These are phyloP conservation scores for Rhinogobius similis DNA, from an alignment of 2,113 vertebrate species.

Conservation along the genomic window DNA sequence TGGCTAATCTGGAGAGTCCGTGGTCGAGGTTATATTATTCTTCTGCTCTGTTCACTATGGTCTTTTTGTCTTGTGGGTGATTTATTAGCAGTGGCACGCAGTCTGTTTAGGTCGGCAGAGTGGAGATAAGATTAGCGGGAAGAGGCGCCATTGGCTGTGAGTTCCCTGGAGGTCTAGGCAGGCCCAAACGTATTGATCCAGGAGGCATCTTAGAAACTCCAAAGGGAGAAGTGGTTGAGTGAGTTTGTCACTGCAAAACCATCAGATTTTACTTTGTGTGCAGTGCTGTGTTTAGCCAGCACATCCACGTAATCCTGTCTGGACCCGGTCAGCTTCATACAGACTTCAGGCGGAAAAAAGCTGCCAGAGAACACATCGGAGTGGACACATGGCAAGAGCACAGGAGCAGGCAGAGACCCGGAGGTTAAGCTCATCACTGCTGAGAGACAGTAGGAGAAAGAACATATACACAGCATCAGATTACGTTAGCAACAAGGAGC, in stretches of 20 bases:
- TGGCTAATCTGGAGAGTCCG: constrained; percentile 17
- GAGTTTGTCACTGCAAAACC: constrained; percentile 10
- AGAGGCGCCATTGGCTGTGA: constrained; percentile 22
- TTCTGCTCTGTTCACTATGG: constrained; percentile 29
- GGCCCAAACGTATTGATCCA: constrained; percentile 35
- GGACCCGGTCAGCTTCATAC: constrained; percentile 14
- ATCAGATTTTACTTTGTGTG: constrained; percentile 16
- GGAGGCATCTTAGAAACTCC: constrained; percentile 36
- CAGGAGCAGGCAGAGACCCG: not conserved
- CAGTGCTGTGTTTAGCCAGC: constrained; percentile 22
- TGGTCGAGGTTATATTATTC: constrained; percentile 14
- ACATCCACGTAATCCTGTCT: constrained; percentile 31
- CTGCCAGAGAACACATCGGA: not conserved
- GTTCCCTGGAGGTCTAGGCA: constrained; percentile 21
- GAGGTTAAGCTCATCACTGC: not conserved
- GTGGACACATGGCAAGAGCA: not conserved
- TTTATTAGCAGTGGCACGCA: constrained; percentile 36
- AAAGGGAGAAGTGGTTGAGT: constrained; percentile 18
- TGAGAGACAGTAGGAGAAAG: not conserved
- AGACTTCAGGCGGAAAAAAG: not conserved
- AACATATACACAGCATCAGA: not conserved
- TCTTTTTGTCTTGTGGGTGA: constrained; percentile 24
- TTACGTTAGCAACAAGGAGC: not conserved
- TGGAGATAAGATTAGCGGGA: constrained; percentile 26
- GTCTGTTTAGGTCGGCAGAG: constrained; percentile 15